These are phyloP conservation scores for Aselliscus stoliczkanus DNA, from an alignment of 2,797 vertebrate species.

Conservation along the genomic window DNA sequence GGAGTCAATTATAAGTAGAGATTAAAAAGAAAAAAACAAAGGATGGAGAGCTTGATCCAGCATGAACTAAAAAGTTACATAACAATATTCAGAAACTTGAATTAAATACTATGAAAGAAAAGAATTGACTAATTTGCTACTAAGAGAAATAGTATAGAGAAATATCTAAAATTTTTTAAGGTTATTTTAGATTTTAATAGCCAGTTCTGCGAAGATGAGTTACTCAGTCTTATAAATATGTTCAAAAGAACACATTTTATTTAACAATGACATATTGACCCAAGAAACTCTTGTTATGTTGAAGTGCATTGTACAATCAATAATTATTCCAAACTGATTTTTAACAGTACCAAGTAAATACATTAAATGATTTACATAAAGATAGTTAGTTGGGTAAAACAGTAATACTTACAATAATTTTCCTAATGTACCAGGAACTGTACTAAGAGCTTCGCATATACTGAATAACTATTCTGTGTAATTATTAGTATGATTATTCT, in stretches of 20 bases:
- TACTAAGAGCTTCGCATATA: not conserved
- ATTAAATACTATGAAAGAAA: not conserved
- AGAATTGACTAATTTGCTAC: not conserved
- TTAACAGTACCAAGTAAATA: not conserved
- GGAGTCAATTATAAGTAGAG: not conserved
- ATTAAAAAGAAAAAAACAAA: not conserved
- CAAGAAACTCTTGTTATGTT: not conserved
- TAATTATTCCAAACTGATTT: not conserved
- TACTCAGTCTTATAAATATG: not conserved
- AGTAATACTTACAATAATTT: not conserved
- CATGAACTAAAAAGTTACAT: not conserved
- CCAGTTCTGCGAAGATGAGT: not conserved
- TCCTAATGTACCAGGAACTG: not conserved
- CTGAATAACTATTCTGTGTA: not conserved
- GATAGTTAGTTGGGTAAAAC: not conserved
- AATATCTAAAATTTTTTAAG: not conserved
- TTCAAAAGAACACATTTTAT: not conserved
- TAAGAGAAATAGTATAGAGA: not conserved
- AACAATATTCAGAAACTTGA: not conserved
- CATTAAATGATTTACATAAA: not conserved
- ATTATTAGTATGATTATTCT: not conserved
- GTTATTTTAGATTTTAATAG: not conserved
- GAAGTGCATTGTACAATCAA: not conserved
- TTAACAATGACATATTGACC: not conserved
- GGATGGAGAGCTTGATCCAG: not conserved